Evolutionary conservation across 2,888 invertebrate species (phyloP).

Genomic region (Epinotia bilunana): DNA sequence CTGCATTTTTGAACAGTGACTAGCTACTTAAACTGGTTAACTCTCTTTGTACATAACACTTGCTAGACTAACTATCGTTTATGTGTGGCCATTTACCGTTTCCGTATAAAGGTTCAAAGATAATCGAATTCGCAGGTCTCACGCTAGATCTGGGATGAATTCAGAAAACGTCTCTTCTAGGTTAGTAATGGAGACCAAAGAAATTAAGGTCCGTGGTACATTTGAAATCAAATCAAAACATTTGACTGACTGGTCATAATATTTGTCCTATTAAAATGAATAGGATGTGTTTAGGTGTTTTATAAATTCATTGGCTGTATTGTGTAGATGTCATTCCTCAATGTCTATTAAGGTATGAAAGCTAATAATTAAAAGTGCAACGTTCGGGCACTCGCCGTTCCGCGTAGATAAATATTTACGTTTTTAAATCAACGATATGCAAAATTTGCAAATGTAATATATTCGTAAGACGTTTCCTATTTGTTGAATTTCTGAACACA

Average conservation of each 20-base stretch:
- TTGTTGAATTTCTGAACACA: slow-evolving; percentile 25
- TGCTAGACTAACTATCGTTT: slow-evolving; percentile 15
- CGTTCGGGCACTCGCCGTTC: not conserved
- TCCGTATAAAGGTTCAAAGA: slow-evolving; percentile 37
- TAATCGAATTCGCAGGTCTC: slow-evolving; percentile 45
- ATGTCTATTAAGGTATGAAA: too few species aligned
- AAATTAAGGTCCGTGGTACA: slow-evolving; percentile 39
- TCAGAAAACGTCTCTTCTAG: slow-evolving; percentile 41
- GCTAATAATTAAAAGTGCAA: not conserved
- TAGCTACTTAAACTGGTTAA: not conserved
- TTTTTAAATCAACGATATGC: not conserved
- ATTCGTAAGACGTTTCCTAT: not conserved
- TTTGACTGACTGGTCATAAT: slow-evolving; percentile 18
- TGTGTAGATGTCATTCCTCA: not conserved
- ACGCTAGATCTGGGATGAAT: slow-evolving; percentile 45
- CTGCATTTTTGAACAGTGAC: slow-evolving; percentile 9
- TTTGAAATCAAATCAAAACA: not conserved
- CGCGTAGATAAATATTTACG: not conserved
- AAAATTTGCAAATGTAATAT: not conserved
- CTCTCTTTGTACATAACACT: slow-evolving; percentile 11
- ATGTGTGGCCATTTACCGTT: slow-evolving; percentile 27
- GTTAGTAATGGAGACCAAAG: slow-evolving; percentile 44
- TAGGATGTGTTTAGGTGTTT: slow-evolving; percentile 34
- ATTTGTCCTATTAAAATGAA: not conserved
- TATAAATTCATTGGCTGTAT: not conserved